Base-by-base conservation (phyloP, 1,140 invertebrate genomes). In the Platorchestia sp. region DNA sequence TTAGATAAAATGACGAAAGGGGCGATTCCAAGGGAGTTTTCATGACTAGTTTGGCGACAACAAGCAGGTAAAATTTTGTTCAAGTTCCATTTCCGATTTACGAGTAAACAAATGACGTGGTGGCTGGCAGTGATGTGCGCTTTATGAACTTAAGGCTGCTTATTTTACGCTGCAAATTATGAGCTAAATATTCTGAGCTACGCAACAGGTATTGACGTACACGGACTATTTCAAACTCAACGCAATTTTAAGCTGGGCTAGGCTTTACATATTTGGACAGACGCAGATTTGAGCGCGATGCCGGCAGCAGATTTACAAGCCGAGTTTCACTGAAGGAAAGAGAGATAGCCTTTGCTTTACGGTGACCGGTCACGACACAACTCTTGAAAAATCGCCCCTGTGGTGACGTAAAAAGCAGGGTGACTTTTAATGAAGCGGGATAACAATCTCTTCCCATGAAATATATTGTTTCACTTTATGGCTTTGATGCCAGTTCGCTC, bases 391-490 rank as follows among this genome's bases (percentile, higher is more conserved):
- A 90, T 44, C 44, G 36, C 44, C 44, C 7, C 44, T 44, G 87
- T 75, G 14, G 59, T 75, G 59, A 75, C 59, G 59, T 75, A 75
- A 75, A 36, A 75, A 75, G 59, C n/a, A 75, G 59, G 59, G 59
- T 36, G 44, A 90, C 10, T 90, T 90, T 90, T 90, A 90, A 90
- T 90, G 87, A 90, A 90, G 87, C 5, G 87, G 42, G 87, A 90
- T 90, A 42, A 45, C 10, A 90, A 90, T 90, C 87, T 75, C 41
- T 36, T 42, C 41, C 22, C 41, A 10, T 90, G 87, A 90, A 90
- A 90, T 90, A 43, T 10, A 90, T 44, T 43, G 87, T 42, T 22
- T 42, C 87, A 42, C 19, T 44, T 90, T 19, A 90, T 90, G 44
- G 87, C 19, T 75, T 75, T 75, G 14, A 75, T 75, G 59, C 59